These are phyloP conservation scores for Xanthia togata DNA, from an alignment of 2,888 invertebrate genomes.

Conservation along the genomic window DNA sequence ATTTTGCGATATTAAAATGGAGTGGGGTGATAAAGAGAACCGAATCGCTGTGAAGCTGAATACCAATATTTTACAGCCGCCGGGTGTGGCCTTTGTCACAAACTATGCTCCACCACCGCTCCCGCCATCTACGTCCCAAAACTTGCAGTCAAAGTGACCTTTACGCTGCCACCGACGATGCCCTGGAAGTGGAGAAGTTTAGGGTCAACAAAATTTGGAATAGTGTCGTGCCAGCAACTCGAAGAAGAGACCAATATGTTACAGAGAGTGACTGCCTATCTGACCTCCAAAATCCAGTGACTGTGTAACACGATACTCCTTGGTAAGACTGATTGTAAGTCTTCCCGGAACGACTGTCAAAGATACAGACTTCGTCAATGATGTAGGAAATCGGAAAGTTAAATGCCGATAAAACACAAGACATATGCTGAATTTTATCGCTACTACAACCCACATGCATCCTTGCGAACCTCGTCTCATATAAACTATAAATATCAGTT, in stretches of 20 bases:
- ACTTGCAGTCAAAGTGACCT: too few species aligned
- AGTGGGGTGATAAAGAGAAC: too few species aligned
- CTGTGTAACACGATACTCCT: neutral
- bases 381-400: neutral
- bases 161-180: too few species aligned
- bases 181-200: too few species aligned
- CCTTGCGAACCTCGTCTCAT: neutral
- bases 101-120: too few species aligned
- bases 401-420: constrained; percentile 1
- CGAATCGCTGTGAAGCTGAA: too few species aligned
- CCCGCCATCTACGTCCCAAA: too few species aligned
- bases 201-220: neutral
- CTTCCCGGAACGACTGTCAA: neutral
- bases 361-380: neutral
- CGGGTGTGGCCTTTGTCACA: too few species aligned
- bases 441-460: constrained; percentile 10
- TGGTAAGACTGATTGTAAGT: neutral
- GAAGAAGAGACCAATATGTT: neutral
- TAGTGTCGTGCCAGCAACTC: neutral
- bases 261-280: neutral
- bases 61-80: too few species aligned
- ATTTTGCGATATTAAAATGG: too few species aligned
- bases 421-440: constrained; percentile 10
- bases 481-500: constrained; percentile 17
- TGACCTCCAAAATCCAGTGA: neutral